Conservation (phyloP, 2,113 vertebrate species). For the human (Homo sapiens) region DNA sequence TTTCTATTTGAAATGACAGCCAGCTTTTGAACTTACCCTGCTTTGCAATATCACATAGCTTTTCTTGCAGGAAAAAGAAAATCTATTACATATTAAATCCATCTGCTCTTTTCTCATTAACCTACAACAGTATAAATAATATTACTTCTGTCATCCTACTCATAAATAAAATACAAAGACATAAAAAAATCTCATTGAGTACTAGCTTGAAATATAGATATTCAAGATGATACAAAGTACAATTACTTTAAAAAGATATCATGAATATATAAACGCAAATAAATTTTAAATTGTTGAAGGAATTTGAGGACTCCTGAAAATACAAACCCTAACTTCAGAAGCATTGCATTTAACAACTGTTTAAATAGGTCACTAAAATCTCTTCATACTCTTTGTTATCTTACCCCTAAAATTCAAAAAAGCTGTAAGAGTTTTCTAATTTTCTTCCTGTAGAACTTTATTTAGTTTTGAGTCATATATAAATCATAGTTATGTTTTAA, state of each 20-base stretch:
- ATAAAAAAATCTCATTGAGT: neutral
- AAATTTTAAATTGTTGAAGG: neutral
- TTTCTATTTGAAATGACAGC: neutral
- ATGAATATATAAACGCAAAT: neutral
- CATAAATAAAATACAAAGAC: neutral
- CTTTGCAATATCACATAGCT: neutral
- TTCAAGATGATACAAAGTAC: neutral
- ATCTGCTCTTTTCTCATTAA: neutral
- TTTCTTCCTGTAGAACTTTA: neutral
- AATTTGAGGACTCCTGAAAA: neutral
- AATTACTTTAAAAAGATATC: neutral
- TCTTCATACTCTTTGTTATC: neutral
- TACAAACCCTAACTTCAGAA: neutral
- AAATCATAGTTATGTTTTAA: neutral
- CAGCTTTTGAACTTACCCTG: too few relatives aligned
- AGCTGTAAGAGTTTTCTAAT: neutral
- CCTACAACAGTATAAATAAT: neutral
- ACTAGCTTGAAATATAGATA: neutral
- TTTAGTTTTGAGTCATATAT: neutral
- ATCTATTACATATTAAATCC: neutral
- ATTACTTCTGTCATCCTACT: neutral
- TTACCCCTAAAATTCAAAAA: neutral
- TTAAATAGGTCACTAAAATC: neutral
- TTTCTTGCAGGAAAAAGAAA: neutral
- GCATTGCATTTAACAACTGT: neutral